Evolutionary conservation across 2,113 vertebrate species (phyloP).

Genomic region (Chrysemys picta): DNA sequence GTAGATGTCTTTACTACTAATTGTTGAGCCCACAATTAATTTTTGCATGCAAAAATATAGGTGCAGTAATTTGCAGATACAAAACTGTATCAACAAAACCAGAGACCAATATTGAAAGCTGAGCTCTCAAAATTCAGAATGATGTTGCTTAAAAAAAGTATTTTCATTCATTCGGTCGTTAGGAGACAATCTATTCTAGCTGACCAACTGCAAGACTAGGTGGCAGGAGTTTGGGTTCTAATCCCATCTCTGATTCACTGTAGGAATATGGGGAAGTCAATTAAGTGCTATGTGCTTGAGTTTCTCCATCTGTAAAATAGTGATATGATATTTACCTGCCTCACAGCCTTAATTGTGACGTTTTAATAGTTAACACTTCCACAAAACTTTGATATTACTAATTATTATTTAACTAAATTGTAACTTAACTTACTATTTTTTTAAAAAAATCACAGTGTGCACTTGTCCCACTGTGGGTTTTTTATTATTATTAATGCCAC

Average conservation of each 20-base stretch:
- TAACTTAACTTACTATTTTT: not conserved
- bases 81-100: not conserved
- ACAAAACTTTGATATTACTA: conserved; percentile 41
- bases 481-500: conserved; percentile 16
- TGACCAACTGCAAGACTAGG: not conserved
- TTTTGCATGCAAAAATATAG: not conserved
- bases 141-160: not conserved
- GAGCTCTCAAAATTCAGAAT: not conserved
- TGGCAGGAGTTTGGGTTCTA: conserved; percentile 30
- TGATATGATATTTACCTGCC: conserved; percentile 43
- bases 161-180: conserved; percentile 10
- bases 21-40: not conserved
- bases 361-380: conserved; percentile 45
- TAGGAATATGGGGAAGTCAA: conserved; percentile 46
- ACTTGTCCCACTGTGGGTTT: conserved; percentile 43
- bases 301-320: conserved; percentile 30
- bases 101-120: not conserved
- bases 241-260: conserved; percentile 22
- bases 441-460: not conserved
- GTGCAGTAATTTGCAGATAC: not conserved
- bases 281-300: conserved; percentile 63
- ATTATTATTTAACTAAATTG: conserved; percentile 58
- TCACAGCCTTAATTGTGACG: conserved; percentile 46
- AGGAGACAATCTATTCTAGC: not conserved
- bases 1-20: not conserved